These are phyloP conservation scores for Chymomyza amoena DNA, from an alignment of 2,888 invertebrate species.

Conservation along the genomic window DNA sequence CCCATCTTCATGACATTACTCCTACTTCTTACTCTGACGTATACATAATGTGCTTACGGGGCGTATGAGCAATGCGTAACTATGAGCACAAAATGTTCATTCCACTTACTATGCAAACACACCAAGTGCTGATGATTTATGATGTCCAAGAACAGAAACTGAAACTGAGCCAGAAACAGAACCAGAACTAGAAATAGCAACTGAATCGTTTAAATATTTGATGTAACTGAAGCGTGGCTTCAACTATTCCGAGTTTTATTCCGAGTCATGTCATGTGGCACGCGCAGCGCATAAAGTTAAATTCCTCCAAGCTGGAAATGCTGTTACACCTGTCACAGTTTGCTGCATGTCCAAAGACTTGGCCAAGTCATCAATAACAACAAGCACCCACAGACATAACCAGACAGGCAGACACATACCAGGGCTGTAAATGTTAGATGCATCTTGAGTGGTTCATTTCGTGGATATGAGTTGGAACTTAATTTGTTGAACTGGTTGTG, in stretches of 20 bases:
- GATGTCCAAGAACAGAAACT: constrained; percentile 10
- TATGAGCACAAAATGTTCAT: neutral
- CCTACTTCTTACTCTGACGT: constrained; percentile 34
- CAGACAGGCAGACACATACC: too few species aligned
- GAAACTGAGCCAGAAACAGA: neutral
- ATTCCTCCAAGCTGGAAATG: constrained; percentile 20
- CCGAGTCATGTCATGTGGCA: neutral
- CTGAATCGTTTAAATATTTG: constrained; percentile 1
- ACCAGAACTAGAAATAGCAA: neutral
- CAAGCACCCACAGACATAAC: constrained; percentile 10
- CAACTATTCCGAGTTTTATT: neutral
- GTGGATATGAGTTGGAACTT: too few species aligned
- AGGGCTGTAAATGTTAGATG: too few species aligned
- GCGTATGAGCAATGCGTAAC: constrained; percentile 48
- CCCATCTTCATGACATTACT: neutral
- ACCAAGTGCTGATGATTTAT: constrained; percentile 42
- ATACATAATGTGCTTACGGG: constrained; percentile 57
- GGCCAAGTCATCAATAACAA: constrained; percentile 57
- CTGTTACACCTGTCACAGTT: constrained; percentile 54
- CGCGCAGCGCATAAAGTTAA: constrained; percentile 15
- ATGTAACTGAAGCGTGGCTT: neutral
- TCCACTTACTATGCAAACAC: neutral
- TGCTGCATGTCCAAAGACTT: constrained; percentile 28
- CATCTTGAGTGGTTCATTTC: too few species aligned
- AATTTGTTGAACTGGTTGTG: too few species aligned